phyloP scores from a whole-genome alignment of 2,888 invertebrate genomes.

The Erannis defoliaria region DNA sequence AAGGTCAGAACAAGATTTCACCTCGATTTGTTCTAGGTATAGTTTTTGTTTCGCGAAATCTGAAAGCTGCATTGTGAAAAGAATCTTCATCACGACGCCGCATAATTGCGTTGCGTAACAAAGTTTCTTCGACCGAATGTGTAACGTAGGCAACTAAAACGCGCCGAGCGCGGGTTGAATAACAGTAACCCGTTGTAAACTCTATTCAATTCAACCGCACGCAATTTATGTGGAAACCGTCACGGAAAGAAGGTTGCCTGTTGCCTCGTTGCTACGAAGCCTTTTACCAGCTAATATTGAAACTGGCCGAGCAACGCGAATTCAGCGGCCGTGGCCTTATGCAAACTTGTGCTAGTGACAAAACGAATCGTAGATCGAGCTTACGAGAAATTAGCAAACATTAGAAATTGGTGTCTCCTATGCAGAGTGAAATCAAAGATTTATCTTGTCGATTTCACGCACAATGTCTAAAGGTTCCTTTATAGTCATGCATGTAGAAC shows the following conservation, averaged over 20 bases:
- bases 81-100: slow-evolving; percentile 38
- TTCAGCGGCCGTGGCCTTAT: slow-evolving; percentile 61
- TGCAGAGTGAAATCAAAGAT: slow-evolving; percentile 40
- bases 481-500: slow-evolving; percentile 1
- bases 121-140: slow-evolving; percentile 41
- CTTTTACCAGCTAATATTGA: slow-evolving; percentile 52
- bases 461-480: slow-evolving; percentile 8
- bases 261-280: slow-evolving; percentile 43
- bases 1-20: slow-evolving; percentile 30
- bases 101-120: slow-evolving; percentile 43
- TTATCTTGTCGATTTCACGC: slow-evolving; percentile 40
- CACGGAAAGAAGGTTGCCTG: slow-evolving; percentile 50
- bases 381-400: slow-evolving; percentile 53
- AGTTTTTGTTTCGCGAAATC: slow-evolving; percentile 25
- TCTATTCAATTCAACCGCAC: slow-evolving; percentile 49
- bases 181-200: slow-evolving; percentile 46
- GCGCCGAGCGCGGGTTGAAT: slow-evolving; percentile 43
- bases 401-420: slow-evolving; percentile 48
- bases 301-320: slow-evolving; percentile 51
- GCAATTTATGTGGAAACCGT: slow-evolving; percentile 51
- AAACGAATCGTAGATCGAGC: slow-evolving; percentile 43
- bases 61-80: slow-evolving; percentile 33
- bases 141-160: slow-evolving; percentile 40
- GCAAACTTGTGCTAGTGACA: slow-evolving; percentile 58
- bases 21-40: slow-evolving; percentile 16